Percentiles rank a stretch among this genome's conserved stretches.
These are phyloP conservation scores for Pyralis farinalis DNA, from an alignment of 2,888 invertebrate species.

Conservation along the genomic window DNA sequence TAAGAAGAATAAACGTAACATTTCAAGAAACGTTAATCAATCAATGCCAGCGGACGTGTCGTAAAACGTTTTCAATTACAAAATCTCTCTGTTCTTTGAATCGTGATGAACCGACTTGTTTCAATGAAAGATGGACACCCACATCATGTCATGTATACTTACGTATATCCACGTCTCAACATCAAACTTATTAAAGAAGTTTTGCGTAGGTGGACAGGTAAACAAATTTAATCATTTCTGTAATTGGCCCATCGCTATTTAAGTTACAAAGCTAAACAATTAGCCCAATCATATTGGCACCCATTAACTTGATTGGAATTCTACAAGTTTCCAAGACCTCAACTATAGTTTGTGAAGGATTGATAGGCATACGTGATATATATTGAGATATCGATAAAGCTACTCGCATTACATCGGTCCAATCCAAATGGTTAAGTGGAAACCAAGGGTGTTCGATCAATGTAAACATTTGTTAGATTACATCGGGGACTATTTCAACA, in stretches of 20 bases:
- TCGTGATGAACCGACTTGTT: constrained; percentile 60
- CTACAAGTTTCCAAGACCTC: constrained; percentile 33
- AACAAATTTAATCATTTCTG: constrained; percentile 30
- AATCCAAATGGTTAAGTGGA: neutral
- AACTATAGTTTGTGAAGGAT: constrained; percentile 27
- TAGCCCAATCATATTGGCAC: constrained; percentile 36
- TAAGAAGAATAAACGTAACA: constrained; percentile 24
- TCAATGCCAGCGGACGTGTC: constrained; percentile 50
- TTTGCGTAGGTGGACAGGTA: constrained; percentile 59
- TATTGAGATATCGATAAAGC: constrained; percentile 35
- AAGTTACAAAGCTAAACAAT: constrained; percentile 34
- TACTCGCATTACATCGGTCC: neutral
- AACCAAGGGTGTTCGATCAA: neutral
- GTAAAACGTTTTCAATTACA: constrained; percentile 63
- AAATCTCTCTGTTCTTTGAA: constrained; percentile 48
- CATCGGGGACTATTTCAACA: neutral
- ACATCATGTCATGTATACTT: constrained; percentile 38
- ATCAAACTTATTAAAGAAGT: constrained; percentile 36
- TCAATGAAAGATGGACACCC: constrained; percentile 59
- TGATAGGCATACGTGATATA: constrained; percentile 44
- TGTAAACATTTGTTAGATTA: neutral
- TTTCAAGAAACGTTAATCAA: constrained; percentile 44
- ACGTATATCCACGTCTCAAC: constrained; percentile 11
- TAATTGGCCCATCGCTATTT: constrained; percentile 31
- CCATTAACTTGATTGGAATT: constrained; percentile 50